Percentiles rank a stretch among this genome's conserved stretches.
phyloP scores from a whole-genome alignment of 1,140 invertebrate genomes.

The Drosophila pseudoobscura region DNA sequence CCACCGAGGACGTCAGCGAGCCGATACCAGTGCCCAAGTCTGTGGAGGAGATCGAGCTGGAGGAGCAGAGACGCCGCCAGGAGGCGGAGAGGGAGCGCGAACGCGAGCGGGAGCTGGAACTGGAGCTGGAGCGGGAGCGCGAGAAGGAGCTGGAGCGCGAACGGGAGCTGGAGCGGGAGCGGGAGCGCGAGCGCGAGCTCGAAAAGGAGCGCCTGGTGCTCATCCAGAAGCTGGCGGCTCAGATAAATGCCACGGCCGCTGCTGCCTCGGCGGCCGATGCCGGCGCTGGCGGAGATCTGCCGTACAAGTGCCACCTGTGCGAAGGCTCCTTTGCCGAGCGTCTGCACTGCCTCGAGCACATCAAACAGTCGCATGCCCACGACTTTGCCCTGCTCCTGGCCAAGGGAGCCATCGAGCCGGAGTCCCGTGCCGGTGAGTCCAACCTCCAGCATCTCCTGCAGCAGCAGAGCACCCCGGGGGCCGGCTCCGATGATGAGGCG shows the following conservation, averaged over 20 bases:
- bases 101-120: conserved; percentile 34
- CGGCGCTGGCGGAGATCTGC: conserved; percentile 85
- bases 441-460: conserved; percentile 60
- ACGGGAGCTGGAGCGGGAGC: conserved; percentile 39
- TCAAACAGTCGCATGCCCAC: conserved; percentile 88
- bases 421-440: conserved; percentile 55
- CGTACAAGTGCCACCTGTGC: conserved; percentile 96
- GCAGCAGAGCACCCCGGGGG: too few species aligned
- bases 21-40: conserved; percentile 81
- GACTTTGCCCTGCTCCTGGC: conserved; percentile 90
- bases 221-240: conserved; percentile 38
- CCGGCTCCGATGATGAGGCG: conserved; percentile 65
- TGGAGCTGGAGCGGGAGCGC: conserved; percentile 18
- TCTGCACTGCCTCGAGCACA: conserved; percentile 91
- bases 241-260: conserved; percentile 43
- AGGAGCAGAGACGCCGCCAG: conserved; percentile 70
- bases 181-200: conserved; percentile 43
- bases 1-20: conserved; percentile 80
- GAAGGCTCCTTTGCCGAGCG: conserved; percentile 92
- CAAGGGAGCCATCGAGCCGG: conserved; percentile 91
- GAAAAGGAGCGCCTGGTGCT: conserved; percentile 35
- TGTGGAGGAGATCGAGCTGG: conserved; percentile 77
- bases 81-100: conserved; percentile 50
- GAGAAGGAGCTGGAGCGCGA: conserved; percentile 46
- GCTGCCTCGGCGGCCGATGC: conserved; percentile 23